A percentile compares a stretch with the other conserved stretches of the same genome.
phyloP scores from a whole-genome alignment of 64 coral and sea anemone genomes.

The Pocillopora damicornis region DNA sequence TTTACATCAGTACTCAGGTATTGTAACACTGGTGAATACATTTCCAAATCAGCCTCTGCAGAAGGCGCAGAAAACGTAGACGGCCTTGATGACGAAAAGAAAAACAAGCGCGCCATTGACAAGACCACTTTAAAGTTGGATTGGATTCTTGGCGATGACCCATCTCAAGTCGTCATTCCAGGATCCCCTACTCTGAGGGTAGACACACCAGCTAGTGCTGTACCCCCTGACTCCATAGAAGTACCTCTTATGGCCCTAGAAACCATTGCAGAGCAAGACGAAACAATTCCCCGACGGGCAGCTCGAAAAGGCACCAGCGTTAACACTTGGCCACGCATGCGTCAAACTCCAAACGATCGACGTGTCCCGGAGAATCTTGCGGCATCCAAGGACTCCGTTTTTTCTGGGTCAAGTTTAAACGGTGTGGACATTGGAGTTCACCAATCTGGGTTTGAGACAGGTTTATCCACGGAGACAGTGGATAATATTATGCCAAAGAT shows the following conservation, averaged over 20 bases:
- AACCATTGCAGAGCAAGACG: not conserved
- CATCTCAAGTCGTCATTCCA: constrained; percentile 11
- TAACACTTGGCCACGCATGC: constrained; percentile 13
- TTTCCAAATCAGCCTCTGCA: not conserved
- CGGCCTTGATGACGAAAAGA: not conserved
- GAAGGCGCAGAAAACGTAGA: not conserved
- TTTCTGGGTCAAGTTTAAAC: not conserved
- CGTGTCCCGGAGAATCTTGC: no score
- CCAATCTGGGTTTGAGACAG: not conserved
- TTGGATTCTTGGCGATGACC: constrained; percentile 24
- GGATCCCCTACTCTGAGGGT: not conserved
- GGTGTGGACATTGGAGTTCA: not conserved
- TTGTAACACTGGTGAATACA: not conserved
- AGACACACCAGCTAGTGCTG: not conserved
- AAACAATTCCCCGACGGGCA: not conserved
- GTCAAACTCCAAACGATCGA: not conserved
- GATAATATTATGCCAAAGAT: not conserved
- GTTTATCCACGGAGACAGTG: not conserved
- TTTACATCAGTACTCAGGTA: not conserved
- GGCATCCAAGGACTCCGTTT: not conserved
- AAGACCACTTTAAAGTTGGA: not conserved
- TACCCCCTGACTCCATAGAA: not conserved
- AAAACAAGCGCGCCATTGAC: not conserved
- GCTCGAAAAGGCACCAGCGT: not conserved
- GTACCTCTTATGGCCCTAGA: not conserved